Conservation (phyloP, 2,888 invertebrate genomes). For the Coelinius sp. region DNA sequence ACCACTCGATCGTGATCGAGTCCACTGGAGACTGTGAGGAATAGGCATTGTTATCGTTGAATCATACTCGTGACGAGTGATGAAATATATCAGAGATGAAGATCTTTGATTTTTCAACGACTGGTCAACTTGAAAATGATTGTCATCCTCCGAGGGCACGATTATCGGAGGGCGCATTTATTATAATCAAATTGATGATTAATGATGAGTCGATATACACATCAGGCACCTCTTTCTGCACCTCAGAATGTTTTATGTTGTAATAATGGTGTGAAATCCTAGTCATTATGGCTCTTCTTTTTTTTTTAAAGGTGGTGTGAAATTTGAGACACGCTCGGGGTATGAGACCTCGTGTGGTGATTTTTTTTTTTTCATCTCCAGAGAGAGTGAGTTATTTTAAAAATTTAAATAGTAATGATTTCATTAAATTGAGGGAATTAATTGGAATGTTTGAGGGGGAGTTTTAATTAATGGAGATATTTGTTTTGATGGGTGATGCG, state of each 20-base stretch:
- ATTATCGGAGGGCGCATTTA: constrained; percentile 37
- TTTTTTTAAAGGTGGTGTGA: constrained; percentile 11
- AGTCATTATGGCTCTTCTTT: constrained; percentile 13
- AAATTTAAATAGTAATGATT: neutral
- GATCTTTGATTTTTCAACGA: constrained; percentile 45
- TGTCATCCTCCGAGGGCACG: constrained; percentile 41
- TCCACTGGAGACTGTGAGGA: constrained; percentile 13
- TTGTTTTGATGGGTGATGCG: neutral
- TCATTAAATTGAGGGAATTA: neutral
- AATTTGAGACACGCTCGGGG: neutral
- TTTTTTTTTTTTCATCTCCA: neutral
- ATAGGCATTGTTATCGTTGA: constrained; percentile 1
- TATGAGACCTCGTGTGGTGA: neutral
- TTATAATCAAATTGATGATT: constrained; percentile 48
- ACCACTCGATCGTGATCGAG: neutral
- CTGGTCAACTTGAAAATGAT: constrained; percentile 45
- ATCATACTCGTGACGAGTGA: constrained; percentile 36
- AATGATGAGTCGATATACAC: constrained; percentile 45
- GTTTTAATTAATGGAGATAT: neutral
- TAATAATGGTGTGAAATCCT: constrained; percentile 21
- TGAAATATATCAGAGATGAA: constrained; percentile 37
- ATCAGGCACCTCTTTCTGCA: constrained; percentile 37
- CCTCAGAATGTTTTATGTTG: constrained; percentile 29
- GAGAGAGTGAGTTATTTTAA: neutral
- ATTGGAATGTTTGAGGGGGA: neutral